Evolutionary conservation across 1,140 invertebrate species (phyloP), one percentile per base, ranked within the genome.

Genomic region (Carcinoscorpius rotundicauda): DNA sequence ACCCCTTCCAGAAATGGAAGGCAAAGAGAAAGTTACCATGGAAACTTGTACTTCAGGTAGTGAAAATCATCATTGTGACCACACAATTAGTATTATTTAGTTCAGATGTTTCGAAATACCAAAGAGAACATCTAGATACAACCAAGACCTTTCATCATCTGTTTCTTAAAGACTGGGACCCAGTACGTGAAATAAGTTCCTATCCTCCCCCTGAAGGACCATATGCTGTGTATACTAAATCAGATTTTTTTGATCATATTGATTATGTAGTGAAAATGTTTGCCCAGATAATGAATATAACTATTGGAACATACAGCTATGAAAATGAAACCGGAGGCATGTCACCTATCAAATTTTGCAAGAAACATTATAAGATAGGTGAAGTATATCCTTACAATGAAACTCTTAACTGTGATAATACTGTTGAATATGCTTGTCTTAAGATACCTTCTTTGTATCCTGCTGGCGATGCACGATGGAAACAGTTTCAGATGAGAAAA

Each of bases 51-150:
- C 82, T 98, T 4, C 96, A 99, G 82, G 81, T 99, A 8, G 81
- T 98, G n/a, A 99, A 99, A 81, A 93, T 99, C 61, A 75, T 98
- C 65, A 77, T 99, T 60, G 91, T 98, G 29, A 98, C 97, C 2
- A 81, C 89, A 68, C 95, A 98, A 78, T 81, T 85, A 69, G 89
- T 90, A 73, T 78, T 97, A 48, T 99, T 98, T 81, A 95, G 94
- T 4, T 87, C 89, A 71, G 91, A 88, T 71, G 85, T 96, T 73
- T 96, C 97, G 70, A 51, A 55, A 6, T 72, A 67, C 58, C 50
- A 70, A 5, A 66, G 49, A 10, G 66, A 70, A 48, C 70, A 73
- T 61, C 62, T 53, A n/a, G 70, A 73, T 58, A 68, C 69, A 65
- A 62, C 62, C 29, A 85, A 97, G 58, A 85, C 92, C 3, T 94